phyloP scores from a whole-genome alignment of 2,797 vertebrate species.

The Urophycis tenuis region DNA sequence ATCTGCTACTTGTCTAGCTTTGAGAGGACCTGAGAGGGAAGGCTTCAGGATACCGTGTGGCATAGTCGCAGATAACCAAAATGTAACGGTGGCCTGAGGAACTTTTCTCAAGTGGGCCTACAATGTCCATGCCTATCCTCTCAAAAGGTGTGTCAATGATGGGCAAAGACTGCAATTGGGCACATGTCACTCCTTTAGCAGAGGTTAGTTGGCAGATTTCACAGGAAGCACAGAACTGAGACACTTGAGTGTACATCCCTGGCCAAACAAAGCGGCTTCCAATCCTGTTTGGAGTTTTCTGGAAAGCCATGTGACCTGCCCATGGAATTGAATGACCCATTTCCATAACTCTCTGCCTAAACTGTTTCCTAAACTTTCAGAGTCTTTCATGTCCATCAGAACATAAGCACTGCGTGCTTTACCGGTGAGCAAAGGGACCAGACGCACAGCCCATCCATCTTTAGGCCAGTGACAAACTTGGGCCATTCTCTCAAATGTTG shows the following conservation, averaged over 20 bases:
- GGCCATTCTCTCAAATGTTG: conserved; percentile 17
- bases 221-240: conserved; percentile 1
- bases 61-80: conserved; percentile 12
- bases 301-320: no score
- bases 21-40: conserved; percentile 10
- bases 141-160: conserved; percentile 13
- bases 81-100: conserved; percentile 1
- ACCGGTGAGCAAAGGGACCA: no score
- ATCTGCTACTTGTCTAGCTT: conserved; percentile 14
- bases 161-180: conserved; percentile 9
- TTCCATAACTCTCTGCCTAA: no score
- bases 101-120: conserved; percentile 16
- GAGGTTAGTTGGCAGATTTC: conserved; percentile 1
- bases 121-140: conserved; percentile 24
- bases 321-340: no score
- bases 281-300: no score
- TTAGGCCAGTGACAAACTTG: conserved; percentile 1
- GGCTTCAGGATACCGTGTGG: conserved; percentile 16
- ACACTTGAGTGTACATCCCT: conserved; percentile 4
- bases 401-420: no score
- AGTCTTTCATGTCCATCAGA: no score
- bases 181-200: conserved; percentile 2
- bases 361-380: no score
- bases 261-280: conserved; percentile 10
- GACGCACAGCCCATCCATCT: conserved; percentile 4